Evolutionary conservation across 2,888 invertebrate genomes (phyloP).

Genomic region (Merodon equestris): DNA sequence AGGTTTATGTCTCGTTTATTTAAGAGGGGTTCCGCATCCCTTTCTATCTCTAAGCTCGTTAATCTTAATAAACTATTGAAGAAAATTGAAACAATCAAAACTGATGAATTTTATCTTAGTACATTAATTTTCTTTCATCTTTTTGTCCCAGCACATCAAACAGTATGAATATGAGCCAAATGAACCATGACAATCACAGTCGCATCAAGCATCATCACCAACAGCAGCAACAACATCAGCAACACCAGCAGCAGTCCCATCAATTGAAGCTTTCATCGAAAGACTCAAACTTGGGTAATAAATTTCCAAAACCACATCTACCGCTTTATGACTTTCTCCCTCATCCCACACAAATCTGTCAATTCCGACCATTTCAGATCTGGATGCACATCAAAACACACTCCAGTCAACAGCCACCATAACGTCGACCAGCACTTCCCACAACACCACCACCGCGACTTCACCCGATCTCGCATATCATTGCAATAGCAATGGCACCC

Average conservation of each 20-base stretch:
- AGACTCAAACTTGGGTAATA: constrained; percentile 70
- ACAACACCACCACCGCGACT: constrained; percentile 71
- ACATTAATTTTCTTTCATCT: background rate
- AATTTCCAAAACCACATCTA: constrained; percentile 17
- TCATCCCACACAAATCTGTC: constrained; percentile 55
- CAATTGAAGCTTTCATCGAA: constrained; percentile 71
- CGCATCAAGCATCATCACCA: constrained; percentile 75
- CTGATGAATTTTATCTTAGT: too few species aligned
- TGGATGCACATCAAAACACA: constrained; percentile 72
- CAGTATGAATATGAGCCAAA: constrained; percentile 74
- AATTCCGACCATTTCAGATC: constrained; percentile 68
- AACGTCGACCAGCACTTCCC: constrained; percentile 70
- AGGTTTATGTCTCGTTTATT: too few species aligned
- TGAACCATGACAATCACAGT: constrained; percentile 77
- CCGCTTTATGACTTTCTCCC: constrained; percentile 5
- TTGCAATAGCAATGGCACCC: constrained; percentile 43
- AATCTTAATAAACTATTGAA: too few species aligned
- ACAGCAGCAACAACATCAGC: constrained; percentile 67
- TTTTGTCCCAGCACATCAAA: constrained; percentile 69
- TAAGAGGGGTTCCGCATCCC: too few species aligned
- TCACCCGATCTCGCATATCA: constrained; percentile 74
- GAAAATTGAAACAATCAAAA: too few species aligned
- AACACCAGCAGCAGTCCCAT: constrained; percentile 57
- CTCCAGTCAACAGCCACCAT: constrained; percentile 48
- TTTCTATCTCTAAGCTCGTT: too few species aligned